A percentile compares a stretch with the other conserved stretches of the same genome.
These are phyloP conservation scores for Xiphydria camelus DNA, from an alignment of 2,888 invertebrate genomes.

Conservation along the genomic window DNA sequence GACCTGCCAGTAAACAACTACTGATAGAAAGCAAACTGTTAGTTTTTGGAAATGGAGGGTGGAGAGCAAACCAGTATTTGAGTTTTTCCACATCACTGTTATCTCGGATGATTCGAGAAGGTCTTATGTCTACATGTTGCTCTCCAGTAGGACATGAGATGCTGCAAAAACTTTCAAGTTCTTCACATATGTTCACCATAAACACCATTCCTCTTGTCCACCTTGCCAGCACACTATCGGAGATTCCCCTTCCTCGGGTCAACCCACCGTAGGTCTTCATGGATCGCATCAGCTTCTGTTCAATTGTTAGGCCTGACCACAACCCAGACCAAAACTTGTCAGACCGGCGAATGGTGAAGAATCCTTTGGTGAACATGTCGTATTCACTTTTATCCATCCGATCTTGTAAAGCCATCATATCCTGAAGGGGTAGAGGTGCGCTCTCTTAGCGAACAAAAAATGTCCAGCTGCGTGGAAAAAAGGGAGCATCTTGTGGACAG, in stretches of 20 bases:
- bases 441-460: constrained; percentile 29
- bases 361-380: constrained; percentile 25
- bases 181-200: constrained; percentile 24
- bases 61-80: no score
- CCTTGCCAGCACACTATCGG: constrained; percentile 25
- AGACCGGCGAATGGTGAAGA: constrained; percentile 34
- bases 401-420: constrained; percentile 27
- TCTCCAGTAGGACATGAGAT: constrained; percentile 26
- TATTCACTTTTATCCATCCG: constrained; percentile 15
- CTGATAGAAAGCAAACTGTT: constrained; percentile 22
- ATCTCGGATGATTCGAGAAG: constrained; percentile 27
- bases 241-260: constrained; percentile 30
- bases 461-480: no score
- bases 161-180: constrained; percentile 28
- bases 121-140: constrained; percentile 35
- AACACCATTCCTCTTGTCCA: constrained; percentile 28
- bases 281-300: constrained; percentile 40
- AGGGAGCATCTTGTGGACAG: constrained; percentile 25
- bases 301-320: constrained; percentile 41
- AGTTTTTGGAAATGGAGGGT: constrained; percentile 27
- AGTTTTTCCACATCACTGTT: constrained; percentile 26
- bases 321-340: constrained; percentile 34
- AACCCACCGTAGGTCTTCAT: constrained; percentile 39
- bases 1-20: constrained; percentile 22
- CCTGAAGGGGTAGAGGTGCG: constrained; percentile 37